Evolutionary conservation across 23 tunicate genomes (phyloP).

Genomic region (Halocynthia aurantium): DNA sequence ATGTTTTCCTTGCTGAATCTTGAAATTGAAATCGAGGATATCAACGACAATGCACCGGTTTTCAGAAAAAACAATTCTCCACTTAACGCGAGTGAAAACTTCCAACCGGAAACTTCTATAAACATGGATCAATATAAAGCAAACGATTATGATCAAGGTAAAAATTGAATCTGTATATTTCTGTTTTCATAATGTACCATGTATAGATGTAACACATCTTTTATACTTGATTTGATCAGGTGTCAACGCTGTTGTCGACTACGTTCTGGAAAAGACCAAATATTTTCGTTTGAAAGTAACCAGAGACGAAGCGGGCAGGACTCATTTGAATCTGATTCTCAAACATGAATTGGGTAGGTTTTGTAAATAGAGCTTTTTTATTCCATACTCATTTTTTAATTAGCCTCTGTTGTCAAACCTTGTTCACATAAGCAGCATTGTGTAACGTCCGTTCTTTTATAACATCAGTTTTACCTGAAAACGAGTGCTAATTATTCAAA

Average conservation of each 20-base stretch:
- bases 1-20: neutral
- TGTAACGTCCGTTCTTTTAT: too few relatives aligned
- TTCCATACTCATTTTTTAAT: neutral
- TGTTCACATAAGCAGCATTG: neutral
- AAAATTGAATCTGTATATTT: neutral
- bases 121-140: slow-evolving; percentile 12
- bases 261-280: slow-evolving; percentile 21
- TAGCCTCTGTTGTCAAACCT: neutral
- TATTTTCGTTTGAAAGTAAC: slow-evolving; percentile 21
- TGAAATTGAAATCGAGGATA: slow-evolving; percentile 5
- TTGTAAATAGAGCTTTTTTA: neutral
- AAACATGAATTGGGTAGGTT: slow-evolving; percentile 37
- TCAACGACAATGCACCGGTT: slow-evolving; percentile 14
- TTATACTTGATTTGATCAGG: slow-evolving; percentile 18
- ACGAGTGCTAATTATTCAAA: too few relatives aligned
- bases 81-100: neutral
- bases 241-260: slow-evolving; percentile 37
- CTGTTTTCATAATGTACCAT: neutral
- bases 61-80: neutral
- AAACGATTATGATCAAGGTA: slow-evolving; percentile 22
- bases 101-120: neutral
- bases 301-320: slow-evolving; percentile 17
- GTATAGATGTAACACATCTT: neutral
- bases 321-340: slow-evolving; percentile 35
- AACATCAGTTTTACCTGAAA: too few relatives aligned